Conservation (phyloP, 2,113 vertebrate species). For the Gymnogyps californianus region DNA sequence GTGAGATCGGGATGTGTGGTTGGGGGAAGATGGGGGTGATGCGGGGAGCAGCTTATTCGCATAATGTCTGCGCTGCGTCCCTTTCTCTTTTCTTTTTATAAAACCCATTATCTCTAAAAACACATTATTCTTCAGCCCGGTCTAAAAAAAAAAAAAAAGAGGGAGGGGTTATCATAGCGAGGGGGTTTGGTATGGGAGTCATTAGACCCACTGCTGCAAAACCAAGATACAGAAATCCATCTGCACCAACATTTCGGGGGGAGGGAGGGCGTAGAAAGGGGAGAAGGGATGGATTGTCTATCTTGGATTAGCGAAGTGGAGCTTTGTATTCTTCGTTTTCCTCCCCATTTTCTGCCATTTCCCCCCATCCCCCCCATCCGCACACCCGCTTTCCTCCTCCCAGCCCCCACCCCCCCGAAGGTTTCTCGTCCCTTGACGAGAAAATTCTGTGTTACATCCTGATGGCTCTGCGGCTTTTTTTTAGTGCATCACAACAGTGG, state of each 20-base stretch:
- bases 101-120: slow-evolving; percentile 82
- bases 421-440: slow-evolving; percentile 68
- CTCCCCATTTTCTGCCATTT: slow-evolving; percentile 60
- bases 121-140: slow-evolving; percentile 75
- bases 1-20: slow-evolving; percentile 40
- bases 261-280: slow-evolving; percentile 64
- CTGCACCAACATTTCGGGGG: slow-evolving; percentile 73
- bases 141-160: slow-evolving; percentile 71
- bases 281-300: slow-evolving; percentile 72
- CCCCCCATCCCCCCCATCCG: slow-evolving; percentile 33
- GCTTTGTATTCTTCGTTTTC: slow-evolving; percentile 61
- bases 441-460: slow-evolving; percentile 77
- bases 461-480: slow-evolving; percentile 77
- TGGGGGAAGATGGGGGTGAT: slow-evolving; percentile 69
- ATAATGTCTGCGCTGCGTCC: slow-evolving; percentile 71
- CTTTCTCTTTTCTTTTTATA: slow-evolving; percentile 66
- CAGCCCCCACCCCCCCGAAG: slow-evolving; percentile 27
- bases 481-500: slow-evolving; percentile 74
- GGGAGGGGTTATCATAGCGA: slow-evolving; percentile 78
- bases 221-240: slow-evolving; percentile 81
- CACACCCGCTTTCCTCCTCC: slow-evolving; percentile 17
- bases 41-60: slow-evolving; percentile 71
- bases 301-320: slow-evolving; percentile 65
- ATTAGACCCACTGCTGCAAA: slow-evolving; percentile 82
- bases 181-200: slow-evolving; percentile 73